A percentile compares a stretch with the other conserved stretches of the same genome.
These are phyloP conservation scores for Melanchra persicariae DNA, from an alignment of 2,888 invertebrate species.

Conservation along the genomic window DNA sequence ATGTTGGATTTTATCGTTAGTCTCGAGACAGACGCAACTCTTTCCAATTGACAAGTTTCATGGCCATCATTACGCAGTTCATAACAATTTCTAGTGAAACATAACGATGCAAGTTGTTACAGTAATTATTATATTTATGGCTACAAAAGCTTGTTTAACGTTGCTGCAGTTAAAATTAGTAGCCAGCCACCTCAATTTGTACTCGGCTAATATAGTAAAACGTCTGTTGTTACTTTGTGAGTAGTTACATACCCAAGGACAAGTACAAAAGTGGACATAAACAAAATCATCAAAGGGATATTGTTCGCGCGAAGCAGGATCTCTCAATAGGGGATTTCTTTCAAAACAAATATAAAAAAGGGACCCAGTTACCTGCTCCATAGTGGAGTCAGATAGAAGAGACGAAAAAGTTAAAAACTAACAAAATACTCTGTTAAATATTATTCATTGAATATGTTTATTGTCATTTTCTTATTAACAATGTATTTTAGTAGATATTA, in stretches of 20 bases:
- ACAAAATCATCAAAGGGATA: conserved; percentile 66
- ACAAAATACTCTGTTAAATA: conserved; percentile 16
- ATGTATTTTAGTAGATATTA: conserved; percentile 1
- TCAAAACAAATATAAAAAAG: conserved; percentile 79
- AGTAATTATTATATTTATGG: conserved; percentile 17
- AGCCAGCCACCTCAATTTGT: conserved; percentile 31
- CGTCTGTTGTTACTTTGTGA: conserved; percentile 47
- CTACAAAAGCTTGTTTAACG: conserved; percentile 34
- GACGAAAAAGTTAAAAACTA: conserved; percentile 39
- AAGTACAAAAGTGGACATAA: conserved; percentile 61
- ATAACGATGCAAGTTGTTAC: conserved; percentile 26
- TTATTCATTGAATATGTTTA: not conserved
- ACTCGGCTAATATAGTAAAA: conserved; percentile 36
- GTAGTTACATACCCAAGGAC: conserved; percentile 54
- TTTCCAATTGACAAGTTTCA: conserved; percentile 77
- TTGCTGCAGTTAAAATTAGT: conserved; percentile 51
- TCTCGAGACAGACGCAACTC: conserved; percentile 71
- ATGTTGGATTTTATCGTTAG: conserved; percentile 80
- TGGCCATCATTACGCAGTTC: conserved; percentile 65
- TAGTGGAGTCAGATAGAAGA: conserved; percentile 38
- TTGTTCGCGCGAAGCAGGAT: conserved; percentile 60
- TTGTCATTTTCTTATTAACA: not conserved
- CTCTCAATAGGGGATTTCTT: conserved; percentile 76
- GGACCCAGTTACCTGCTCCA: conserved; percentile 86
- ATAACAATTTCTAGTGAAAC: conserved; percentile 53